phyloP scores from a whole-genome alignment of 2,797 vertebrate species.

The Poeciliopsis gracilis region DNA sequence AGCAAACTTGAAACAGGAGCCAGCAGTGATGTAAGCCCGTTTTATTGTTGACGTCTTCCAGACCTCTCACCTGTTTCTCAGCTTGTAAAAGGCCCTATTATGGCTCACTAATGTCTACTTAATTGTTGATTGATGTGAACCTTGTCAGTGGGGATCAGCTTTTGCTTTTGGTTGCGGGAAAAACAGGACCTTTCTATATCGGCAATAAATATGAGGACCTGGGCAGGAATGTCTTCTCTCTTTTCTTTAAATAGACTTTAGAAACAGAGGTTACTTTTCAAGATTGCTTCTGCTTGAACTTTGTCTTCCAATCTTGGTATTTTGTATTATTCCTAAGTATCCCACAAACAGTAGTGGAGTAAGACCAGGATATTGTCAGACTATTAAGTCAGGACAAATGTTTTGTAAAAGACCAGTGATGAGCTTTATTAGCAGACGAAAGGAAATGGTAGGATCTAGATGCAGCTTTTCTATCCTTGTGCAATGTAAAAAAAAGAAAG shows the following conservation, averaged over 20 bases:
- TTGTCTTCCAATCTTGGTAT: slow-evolving; percentile 37
- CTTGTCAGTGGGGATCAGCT: slow-evolving; percentile 22
- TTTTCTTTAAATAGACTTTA: slow-evolving; percentile 23
- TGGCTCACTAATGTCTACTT: slow-evolving; percentile 44
- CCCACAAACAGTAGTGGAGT: slow-evolving; percentile 20
- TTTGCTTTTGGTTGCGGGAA: slow-evolving; percentile 22
- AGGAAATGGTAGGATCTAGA: background rate
- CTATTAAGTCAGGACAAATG: background rate
- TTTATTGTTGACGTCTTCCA: slow-evolving; percentile 47
- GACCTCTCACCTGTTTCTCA: slow-evolving; percentile 44
- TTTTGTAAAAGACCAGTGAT: background rate
- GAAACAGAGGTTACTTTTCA: slow-evolving; percentile 41
- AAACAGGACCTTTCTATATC: slow-evolving; percentile 1
- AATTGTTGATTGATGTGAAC: slow-evolving; percentile 46
- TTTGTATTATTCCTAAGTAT: slow-evolving; percentile 53
- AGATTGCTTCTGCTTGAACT: slow-evolving; percentile 31
- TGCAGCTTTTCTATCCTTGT: background rate
- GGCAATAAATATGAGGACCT: slow-evolving; percentile 1
- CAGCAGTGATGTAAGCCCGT: slow-evolving; percentile 31
- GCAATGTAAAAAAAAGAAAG: slow-evolving; percentile 16
- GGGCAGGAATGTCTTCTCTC: slow-evolving; percentile 11
- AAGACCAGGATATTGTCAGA: slow-evolving; percentile 26
- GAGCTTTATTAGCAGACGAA: background rate
- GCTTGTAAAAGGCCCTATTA: slow-evolving; percentile 39
- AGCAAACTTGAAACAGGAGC: slow-evolving; percentile 34